Conservation (phyloP, 1,140 invertebrate genomes). For the Drosophila varians region DNA sequence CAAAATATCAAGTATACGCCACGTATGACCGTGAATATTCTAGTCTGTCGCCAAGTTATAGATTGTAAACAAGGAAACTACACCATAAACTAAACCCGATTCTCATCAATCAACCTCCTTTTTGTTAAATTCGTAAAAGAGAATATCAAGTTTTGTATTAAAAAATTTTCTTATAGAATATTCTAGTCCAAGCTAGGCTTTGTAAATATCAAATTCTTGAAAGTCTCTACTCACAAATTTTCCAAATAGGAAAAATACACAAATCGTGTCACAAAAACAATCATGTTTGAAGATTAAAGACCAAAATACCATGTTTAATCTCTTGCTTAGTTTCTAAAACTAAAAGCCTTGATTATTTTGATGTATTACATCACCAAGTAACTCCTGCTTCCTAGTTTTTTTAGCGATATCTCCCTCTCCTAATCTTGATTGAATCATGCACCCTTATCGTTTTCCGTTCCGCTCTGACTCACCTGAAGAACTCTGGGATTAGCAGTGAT, state of each 20-base stretch:
- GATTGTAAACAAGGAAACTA: too few species aligned
- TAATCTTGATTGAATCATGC: constrained; percentile 32
- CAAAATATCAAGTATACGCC: not conserved
- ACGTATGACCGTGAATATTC: not conserved
- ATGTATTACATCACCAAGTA: not conserved
- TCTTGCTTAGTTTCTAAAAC: not conserved
- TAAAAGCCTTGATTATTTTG: not conserved
- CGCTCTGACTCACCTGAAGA: constrained; percentile 11
- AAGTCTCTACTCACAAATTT: too few species aligned
- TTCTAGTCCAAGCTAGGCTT: too few species aligned
- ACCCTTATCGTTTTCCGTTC: constrained; percentile 18
- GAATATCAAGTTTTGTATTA: too few species aligned
- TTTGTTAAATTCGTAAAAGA: too few species aligned
- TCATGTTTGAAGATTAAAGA: too few species aligned
- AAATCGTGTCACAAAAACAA: too few species aligned
- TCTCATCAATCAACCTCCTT: too few species aligned
- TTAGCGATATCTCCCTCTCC: not conserved
- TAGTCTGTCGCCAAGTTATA: not conserved
- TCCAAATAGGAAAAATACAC: too few species aligned
- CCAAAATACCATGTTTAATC: not conserved
- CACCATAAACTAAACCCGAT: too few species aligned
- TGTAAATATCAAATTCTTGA: too few species aligned
- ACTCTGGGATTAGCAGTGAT: constrained; percentile 10
- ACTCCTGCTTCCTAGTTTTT: not conserved
- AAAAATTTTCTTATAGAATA: too few species aligned